These are phyloP conservation scores for Meteorus cinctellus DNA, from an alignment of 2,888 invertebrate genomes.

Conservation along the genomic window DNA sequence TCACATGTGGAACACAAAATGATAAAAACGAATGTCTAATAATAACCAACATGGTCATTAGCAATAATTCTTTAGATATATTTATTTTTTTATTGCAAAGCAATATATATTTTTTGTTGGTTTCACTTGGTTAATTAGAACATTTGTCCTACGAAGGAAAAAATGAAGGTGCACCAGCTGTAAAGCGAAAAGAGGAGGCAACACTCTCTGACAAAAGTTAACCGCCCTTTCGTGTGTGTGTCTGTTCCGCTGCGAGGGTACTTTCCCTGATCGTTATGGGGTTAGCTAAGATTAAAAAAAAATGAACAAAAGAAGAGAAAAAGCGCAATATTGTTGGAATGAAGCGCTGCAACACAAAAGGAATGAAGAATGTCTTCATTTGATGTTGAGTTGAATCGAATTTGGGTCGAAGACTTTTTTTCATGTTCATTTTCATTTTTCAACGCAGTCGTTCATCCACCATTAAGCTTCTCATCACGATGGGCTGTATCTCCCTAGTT, in stretches of 20 bases:
- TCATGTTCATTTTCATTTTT: constrained; percentile 17
- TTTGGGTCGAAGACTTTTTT: constrained; percentile 58
- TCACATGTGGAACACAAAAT: not conserved
- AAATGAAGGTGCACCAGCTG: constrained; percentile 50
- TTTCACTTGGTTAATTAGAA: constrained; percentile 53
- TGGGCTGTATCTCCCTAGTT: constrained; percentile 49
- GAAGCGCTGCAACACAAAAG: constrained; percentile 59
- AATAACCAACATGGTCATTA: constrained; percentile 25
- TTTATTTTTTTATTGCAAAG: constrained; percentile 3
- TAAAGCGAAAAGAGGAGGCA: constrained; percentile 38
- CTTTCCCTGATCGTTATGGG: constrained; percentile 42
- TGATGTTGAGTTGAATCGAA: constrained; percentile 64
- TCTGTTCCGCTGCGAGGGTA: constrained; percentile 23
- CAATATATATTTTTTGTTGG: constrained; percentile 20
- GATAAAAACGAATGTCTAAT: not conserved
- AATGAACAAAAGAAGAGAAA: constrained; percentile 19
- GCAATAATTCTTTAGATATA: constrained; percentile 20
- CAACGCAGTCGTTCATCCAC: constrained; percentile 48
- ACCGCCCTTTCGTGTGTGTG: constrained; percentile 9
- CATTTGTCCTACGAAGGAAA: constrained; percentile 49
- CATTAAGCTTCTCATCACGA: constrained; percentile 57
- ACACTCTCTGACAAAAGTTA: constrained; percentile 13
- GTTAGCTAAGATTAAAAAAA: constrained; percentile 27
- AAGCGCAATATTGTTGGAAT: constrained; percentile 24
- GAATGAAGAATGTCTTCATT: constrained; percentile 72